Evolutionary conservation across 2,113 vertebrate species (phyloP), one percentile per base, ranked within the genome.

Genomic region (Hippocampus abdominalis): DNA sequence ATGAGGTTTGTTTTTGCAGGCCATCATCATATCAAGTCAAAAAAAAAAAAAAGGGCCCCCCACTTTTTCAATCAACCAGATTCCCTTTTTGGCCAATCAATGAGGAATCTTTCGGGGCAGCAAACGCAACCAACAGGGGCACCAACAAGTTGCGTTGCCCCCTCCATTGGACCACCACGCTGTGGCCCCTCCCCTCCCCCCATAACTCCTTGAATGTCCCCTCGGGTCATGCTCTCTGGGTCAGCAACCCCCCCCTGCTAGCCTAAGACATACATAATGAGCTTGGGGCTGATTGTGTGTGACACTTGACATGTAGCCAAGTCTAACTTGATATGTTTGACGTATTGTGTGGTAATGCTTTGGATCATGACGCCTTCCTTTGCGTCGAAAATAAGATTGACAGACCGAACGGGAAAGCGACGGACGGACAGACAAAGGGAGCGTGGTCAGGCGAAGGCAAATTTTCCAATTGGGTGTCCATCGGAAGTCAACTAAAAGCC

Each of bases 261-360:
- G 81, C 71, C 70, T 66, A 64, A 82, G 68, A 83, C 64, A 62
- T 85, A 83, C 82, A 80, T 83, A 88, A 88, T 85, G 83, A 81
- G 84, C 42, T 57, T 56, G 49, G 46, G 71, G 74, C 76, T 85
- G 79, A 71, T 78, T 81, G 66, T 82, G 67, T 74, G 27, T 60
- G 21, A 29, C 32, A 4, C n/a, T n/a, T 32, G 18, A n/a, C 36
- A 40, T 42, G 39, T n/a, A 11, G 8, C 10, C 6, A 40, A 40
- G 10, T 65, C 40, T 65, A 16, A 65, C 63, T 44, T 23, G 18
- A 44, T 64, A 11, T 25, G 25, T 29, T 59, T 16, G 13, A 29
- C 6, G 25, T 16, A 59, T 59, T 7, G 6, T 15, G 13, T 29
- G 12, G 25, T 15, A 27, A 27, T 29, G 56, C 4, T 27, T 57